Conservation (phyloP, 1,140 invertebrate genomes). For the Oscheius sp. region DNA sequence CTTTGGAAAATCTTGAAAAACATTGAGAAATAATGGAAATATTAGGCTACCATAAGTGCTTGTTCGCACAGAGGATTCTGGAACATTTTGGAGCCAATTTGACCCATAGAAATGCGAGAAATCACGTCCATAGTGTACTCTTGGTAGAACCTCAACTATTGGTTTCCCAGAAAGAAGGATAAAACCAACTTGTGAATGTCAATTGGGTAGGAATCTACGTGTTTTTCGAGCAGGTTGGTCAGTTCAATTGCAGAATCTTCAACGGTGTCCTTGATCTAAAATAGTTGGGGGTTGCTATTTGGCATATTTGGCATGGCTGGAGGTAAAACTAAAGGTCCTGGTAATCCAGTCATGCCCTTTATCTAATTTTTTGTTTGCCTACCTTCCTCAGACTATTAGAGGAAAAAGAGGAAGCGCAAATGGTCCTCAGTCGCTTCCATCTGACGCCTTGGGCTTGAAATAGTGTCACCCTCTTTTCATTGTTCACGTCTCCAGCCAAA, state of each 20-base stretch:
- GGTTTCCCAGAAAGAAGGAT: no score
- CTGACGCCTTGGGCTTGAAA: slow-evolving; percentile 20
- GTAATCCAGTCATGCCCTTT: not conserved
- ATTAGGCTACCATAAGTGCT: not conserved
- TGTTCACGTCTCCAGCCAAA: slow-evolving; percentile 22
- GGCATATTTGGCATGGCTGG: no score
- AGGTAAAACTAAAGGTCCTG: no score
- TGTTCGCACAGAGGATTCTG: slow-evolving; percentile 10
- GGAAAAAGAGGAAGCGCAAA: slow-evolving; percentile 24
- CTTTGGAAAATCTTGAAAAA: not conserved
- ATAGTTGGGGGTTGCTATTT: no score
- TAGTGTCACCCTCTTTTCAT: slow-evolving; percentile 20
- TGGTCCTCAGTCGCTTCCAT: slow-evolving; percentile 35
- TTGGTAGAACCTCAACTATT: slow-evolving; percentile 33
- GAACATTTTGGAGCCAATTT: slow-evolving; percentile 21
- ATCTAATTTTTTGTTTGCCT: not conserved
- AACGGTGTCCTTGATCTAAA: slow-evolving; percentile 20
- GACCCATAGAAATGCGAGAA: slow-evolving; percentile 28
- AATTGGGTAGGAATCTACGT: slow-evolving; percentile 16
- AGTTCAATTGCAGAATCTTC: slow-evolving; percentile 24
- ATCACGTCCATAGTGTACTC: slow-evolving; percentile 36
- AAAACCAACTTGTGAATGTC: slow-evolving; percentile 34
- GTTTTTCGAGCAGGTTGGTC: slow-evolving; percentile 4
- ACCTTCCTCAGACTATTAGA: slow-evolving; percentile 32
- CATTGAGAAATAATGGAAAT: not conserved